phyloP scores from a whole-genome alignment of 2,797 vertebrate species.

The Chelidonichthys spinosus region DNA sequence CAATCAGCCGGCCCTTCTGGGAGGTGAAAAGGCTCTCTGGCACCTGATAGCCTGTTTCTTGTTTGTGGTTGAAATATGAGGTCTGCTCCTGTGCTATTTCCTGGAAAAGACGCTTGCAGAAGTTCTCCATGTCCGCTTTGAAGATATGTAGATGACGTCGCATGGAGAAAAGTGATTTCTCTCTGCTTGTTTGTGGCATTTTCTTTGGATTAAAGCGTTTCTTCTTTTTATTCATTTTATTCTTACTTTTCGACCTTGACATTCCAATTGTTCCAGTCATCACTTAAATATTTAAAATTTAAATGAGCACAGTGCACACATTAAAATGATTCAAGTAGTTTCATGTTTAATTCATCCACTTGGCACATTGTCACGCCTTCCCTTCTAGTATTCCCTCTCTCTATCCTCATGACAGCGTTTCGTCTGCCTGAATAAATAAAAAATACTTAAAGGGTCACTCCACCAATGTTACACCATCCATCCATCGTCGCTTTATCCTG shows the following conservation, averaged over 20 bases:
- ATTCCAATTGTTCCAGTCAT: background rate
- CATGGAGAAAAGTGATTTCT: background rate
- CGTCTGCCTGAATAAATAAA: too few species aligned
- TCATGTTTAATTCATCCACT: background rate
- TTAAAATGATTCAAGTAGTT: background rate
- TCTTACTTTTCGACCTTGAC: background rate
- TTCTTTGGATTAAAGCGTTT: background rate
- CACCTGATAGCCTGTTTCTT: conserved; percentile 21
- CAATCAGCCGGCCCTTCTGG: conserved; percentile 33
- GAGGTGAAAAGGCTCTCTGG: conserved; percentile 32
- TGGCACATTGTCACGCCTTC: background rate
- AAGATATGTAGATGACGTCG: background rate
- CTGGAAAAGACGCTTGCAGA: conserved; percentile 47
- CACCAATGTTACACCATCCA: too few species aligned
- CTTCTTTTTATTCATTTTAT: background rate
- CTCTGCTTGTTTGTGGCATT: background rate
- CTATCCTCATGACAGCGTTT: too few species aligned
- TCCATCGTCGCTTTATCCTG: too few species aligned
- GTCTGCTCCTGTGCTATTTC: conserved; percentile 47
- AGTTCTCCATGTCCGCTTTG: conserved; percentile 5
- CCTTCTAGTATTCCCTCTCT: too few species aligned
- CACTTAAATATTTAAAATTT: background rate
- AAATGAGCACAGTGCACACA: background rate
- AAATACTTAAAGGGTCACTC: too few species aligned
- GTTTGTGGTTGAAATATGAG: conserved; percentile 33